Evolutionary conservation across 2,113 vertebrate genomes (phyloP).

Genomic region (Pionites leucogaster): DNA sequence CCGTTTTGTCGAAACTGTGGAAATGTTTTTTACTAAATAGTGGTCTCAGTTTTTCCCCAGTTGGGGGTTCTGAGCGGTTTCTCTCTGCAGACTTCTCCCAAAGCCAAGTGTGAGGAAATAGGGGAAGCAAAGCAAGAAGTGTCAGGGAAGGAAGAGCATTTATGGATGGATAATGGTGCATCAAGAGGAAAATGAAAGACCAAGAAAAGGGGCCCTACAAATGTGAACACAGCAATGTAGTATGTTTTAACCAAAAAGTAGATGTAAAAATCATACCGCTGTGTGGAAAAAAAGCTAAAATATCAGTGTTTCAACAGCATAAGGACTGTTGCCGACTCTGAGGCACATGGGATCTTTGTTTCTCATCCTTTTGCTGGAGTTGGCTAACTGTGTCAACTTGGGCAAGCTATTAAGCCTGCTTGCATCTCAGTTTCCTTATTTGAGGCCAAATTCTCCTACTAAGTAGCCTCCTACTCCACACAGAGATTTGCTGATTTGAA

Average conservation of each 20-base stretch:
- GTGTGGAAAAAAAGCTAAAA: background rate
- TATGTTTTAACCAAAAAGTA: background rate
- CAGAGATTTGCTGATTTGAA: slow-evolving; percentile 62
- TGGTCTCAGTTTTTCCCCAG: background rate
- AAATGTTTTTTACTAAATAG: background rate
- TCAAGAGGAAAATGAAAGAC: background rate
- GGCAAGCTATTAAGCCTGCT: slow-evolving; percentile 34
- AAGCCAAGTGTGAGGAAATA: background rate
- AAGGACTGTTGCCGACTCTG: background rate
- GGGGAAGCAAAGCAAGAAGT: background rate
- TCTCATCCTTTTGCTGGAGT: background rate
- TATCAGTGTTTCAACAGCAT: background rate
- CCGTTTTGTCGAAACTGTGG: background rate
- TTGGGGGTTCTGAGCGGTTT: background rate
- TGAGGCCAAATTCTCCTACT: slow-evolving; percentile 62
- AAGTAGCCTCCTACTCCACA: slow-evolving; percentile 63
- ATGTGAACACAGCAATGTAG: background rate
- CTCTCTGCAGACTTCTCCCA: background rate
- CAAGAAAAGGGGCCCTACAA: background rate
- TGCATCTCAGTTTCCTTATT: slow-evolving; percentile 45
- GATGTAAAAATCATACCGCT: background rate
- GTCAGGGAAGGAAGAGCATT: background rate
- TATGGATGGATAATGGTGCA: background rate
- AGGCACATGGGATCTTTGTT: background rate
- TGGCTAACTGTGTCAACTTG: slow-evolving; percentile 15